phyloP scores from a whole-genome alignment of 2,797 vertebrate genomes.

The Sebastes oblongus region DNA sequence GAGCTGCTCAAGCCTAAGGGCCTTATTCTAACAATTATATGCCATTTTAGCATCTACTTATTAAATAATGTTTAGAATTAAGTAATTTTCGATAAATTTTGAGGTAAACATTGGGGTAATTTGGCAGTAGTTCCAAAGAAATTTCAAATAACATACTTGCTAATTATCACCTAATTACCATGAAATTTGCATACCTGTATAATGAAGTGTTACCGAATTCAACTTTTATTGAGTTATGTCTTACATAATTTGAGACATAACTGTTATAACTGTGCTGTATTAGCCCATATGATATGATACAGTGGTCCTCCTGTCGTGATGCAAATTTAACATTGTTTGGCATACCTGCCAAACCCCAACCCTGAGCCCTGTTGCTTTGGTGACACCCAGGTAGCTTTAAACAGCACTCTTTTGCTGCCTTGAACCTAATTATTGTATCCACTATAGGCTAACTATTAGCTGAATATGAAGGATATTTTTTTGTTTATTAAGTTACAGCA shows the following conservation, averaged over 20 bases:
- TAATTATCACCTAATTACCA: too few relatives aligned
- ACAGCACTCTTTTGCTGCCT: not conserved
- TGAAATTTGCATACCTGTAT: too few relatives aligned
- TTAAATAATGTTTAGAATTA: too few relatives aligned
- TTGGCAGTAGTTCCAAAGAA: too few relatives aligned
- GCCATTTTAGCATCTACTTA: too few relatives aligned
- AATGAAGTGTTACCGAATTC: not conserved
- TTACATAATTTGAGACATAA: not conserved
- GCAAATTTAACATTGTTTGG: not conserved
- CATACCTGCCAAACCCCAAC: not conserved
- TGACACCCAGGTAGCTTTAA: not conserved
- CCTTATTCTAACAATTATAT: too few relatives aligned
- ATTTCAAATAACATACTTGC: too few relatives aligned
- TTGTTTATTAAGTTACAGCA: not conserved
- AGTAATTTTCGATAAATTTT: too few relatives aligned
- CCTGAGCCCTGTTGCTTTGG: not conserved
- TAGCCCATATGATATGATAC: not conserved
- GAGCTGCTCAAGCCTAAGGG: too few relatives aligned
- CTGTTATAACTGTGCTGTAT: not conserved
- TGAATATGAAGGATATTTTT: not conserved
- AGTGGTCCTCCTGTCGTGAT: not conserved
- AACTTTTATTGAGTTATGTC: not conserved
- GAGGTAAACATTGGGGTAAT: too few relatives aligned
- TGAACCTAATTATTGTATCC: not conserved
- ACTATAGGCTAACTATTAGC: not conserved